Evolutionary conservation across 2,888 invertebrate species (phyloP).

Genomic region (Xestia rhomboidea): DNA sequence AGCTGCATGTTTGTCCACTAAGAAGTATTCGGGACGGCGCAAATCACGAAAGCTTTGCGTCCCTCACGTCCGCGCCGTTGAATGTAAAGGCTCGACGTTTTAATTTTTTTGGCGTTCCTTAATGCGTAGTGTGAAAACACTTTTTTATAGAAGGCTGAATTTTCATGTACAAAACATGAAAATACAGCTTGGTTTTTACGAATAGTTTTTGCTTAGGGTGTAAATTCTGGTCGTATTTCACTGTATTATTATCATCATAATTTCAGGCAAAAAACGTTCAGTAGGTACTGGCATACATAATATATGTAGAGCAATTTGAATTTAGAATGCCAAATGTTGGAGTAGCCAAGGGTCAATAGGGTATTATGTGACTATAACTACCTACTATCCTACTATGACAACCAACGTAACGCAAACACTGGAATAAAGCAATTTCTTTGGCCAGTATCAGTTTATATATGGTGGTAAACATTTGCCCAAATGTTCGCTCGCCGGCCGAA

Average conservation of each 20-base stretch:
- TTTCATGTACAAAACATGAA: not conserved
- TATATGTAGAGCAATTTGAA: not conserved
- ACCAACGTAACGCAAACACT: slow-evolving; percentile 1
- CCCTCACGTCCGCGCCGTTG: slow-evolving; percentile 55
- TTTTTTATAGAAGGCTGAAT: not conserved
- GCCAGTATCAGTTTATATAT: not conserved
- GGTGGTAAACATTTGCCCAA: slow-evolving; percentile 10
- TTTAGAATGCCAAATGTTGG: not conserved
- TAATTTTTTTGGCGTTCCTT: slow-evolving; percentile 43
- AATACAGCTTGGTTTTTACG: not conserved
- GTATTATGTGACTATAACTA: not conserved
- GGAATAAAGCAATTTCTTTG: slow-evolving; percentile 25
- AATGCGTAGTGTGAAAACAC: slow-evolving; percentile 24
- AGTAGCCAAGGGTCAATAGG: not conserved
- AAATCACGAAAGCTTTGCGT: slow-evolving; percentile 55
- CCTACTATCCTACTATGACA: not conserved
- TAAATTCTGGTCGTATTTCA: not conserved
- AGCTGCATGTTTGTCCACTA: slow-evolving; percentile 45
- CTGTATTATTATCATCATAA: not conserved
- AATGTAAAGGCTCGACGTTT: slow-evolving; percentile 50
- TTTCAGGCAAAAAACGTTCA: not conserved
- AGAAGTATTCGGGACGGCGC: slow-evolving; percentile 59
- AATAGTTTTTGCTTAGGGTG: not conserved
- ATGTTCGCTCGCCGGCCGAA: slow-evolving; percentile 18
- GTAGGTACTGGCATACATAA: not conserved